Percentiles rank a stretch among this genome's conserved stretches.
phyloP scores from a whole-genome alignment of 2,797 vertebrate genomes.

The Gambelia wislizenii region DNA sequence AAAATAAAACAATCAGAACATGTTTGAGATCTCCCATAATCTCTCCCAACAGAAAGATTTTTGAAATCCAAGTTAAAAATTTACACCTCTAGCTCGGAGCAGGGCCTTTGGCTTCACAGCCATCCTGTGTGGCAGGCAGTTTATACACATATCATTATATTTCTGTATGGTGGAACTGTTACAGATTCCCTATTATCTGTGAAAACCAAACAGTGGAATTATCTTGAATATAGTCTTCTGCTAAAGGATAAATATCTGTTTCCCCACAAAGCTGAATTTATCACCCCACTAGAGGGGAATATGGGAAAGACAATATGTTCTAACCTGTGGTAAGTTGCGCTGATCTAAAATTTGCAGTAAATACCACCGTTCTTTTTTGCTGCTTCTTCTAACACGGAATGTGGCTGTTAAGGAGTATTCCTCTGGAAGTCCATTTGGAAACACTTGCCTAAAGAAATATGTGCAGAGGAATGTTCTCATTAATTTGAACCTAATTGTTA shows the following conservation, averaged over 20 bases:
- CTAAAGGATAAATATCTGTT: neutral
- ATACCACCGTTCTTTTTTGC: conserved; percentile 95
- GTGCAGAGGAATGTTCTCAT: neutral
- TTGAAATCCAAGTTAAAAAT: no score
- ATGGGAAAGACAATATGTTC: conserved; percentile 35
- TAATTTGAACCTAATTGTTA: neutral
- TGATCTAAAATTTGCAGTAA: conserved; percentile 93
- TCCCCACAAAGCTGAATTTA: neutral
- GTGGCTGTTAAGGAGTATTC: conserved; percentile 88
- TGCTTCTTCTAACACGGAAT: conserved; percentile 91
- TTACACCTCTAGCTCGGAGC: neutral
- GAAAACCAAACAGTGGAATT: neutral
- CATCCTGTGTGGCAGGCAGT: neutral
- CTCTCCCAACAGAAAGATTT: no score
- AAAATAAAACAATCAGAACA: no score
- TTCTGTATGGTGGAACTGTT: neutral
- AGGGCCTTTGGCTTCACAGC: neutral
- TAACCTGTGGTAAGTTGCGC: conserved; percentile 88
- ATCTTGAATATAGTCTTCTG: conserved; percentile 4
- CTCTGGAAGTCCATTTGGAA: conserved; percentile 89
- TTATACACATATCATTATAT: conserved; percentile 3
- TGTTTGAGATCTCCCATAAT: no score
- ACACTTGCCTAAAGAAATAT: conserved; percentile 82
- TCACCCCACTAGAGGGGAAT: neutral
- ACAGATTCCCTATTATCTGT: neutral